Conservation (phyloP, 2,888 invertebrate genomes). For the Synanthedon formicaeformis region DNA sequence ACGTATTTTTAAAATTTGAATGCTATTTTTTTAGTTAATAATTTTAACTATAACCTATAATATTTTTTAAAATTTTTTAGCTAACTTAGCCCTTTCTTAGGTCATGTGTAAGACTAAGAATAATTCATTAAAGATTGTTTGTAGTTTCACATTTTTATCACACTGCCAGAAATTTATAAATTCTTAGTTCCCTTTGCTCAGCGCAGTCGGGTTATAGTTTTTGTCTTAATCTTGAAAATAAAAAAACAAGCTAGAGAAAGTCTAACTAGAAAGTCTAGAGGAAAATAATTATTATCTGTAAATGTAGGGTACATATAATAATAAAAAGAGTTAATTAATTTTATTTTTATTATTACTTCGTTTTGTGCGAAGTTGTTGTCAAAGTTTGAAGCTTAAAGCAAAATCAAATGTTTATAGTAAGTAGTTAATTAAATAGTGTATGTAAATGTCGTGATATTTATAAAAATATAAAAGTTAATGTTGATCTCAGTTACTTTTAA, state of each 20-base stretch:
- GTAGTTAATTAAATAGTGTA: not conserved
- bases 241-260: not conserved
- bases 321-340: not conserved
- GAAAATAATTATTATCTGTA: not conserved
- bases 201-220: not conserved
- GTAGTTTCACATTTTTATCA: too few species aligned
- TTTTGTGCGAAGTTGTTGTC: not conserved
- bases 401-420: not conserved
- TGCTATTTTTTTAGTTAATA: too few species aligned
- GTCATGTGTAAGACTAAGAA: too few species aligned
- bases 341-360: not conserved
- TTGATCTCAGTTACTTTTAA: not conserved
- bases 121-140: too few species aligned
- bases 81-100: too few species aligned
- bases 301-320: not conserved
- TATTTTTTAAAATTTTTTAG: too few species aligned
- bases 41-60: too few species aligned
- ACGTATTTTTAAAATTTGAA: too few species aligned
- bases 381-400: not conserved
- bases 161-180: too few species aligned
- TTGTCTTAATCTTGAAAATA: not conserved
- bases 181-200: too few species aligned
- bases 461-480: not conserved
- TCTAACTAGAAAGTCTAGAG: too few species aligned
- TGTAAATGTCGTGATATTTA: not conserved